These are phyloP conservation scores for Ametastegia equiseti DNA, from an alignment of 2,888 invertebrate genomes.

Conservation along the genomic window DNA sequence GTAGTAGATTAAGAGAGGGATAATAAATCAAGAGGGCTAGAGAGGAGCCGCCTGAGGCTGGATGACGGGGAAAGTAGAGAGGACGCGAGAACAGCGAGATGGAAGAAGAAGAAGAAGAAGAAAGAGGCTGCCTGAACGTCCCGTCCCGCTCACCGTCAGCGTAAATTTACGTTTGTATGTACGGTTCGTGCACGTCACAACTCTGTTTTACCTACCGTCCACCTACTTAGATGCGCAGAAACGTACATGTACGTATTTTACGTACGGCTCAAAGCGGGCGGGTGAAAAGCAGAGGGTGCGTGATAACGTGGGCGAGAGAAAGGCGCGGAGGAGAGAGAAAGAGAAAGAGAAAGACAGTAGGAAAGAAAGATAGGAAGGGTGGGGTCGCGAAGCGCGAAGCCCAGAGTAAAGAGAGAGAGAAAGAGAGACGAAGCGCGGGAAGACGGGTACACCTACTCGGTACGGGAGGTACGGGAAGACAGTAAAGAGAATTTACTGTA, in stretches of 20 bases:
- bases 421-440: background rate
- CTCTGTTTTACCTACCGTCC: too few relatives aligned
- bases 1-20: too few relatives aligned
- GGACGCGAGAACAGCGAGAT: background rate
- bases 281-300: conserved; percentile 39
- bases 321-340: conserved; percentile 30
- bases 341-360: conserved; percentile 47
- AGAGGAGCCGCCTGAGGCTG: conserved; percentile 23
- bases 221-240: background rate
- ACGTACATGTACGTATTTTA: background rate
- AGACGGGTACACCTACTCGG: background rate
- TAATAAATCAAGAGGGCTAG: conserved; percentile 46
- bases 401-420: background rate
- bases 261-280: background rate
- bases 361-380: conserved; percentile 45
- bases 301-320: conserved; percentile 5
- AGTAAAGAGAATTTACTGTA: conserved; percentile 48
- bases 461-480: conserved; percentile 18
- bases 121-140: too few relatives aligned
- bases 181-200: too few relatives aligned
- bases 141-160: background rate
- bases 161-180: background rate
- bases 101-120: background rate
- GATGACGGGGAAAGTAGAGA: background rate
- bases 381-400: background rate